Evolutionary conservation across 2,888 invertebrate genomes (phyloP).

Genomic region (Anagyrus pseudococci): DNA sequence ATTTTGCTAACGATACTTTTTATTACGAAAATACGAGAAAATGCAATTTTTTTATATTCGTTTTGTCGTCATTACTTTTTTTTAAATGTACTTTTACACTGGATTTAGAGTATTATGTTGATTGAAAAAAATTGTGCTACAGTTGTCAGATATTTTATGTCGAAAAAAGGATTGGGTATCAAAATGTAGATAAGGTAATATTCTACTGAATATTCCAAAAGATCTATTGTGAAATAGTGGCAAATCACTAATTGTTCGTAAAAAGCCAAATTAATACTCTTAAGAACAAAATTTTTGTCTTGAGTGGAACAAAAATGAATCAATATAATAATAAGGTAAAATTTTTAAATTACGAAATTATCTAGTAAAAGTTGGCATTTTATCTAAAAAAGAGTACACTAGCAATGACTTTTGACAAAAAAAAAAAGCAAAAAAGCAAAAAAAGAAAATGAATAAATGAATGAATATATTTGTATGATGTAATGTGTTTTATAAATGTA

Average conservation of each 20-base stretch:
- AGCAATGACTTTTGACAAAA: conserved; percentile 24
- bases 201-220: conserved; percentile 25
- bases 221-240: conserved; percentile 31
- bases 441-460: too few species aligned
- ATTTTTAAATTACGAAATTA: conserved; percentile 31
- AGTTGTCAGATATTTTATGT: conserved; percentile 31
- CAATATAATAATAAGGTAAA: conserved; percentile 14
- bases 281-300: background rate
- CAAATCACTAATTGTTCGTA: conserved; percentile 26
- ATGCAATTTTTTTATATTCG: conserved; percentile 29
- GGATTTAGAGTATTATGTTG: conserved; percentile 14
- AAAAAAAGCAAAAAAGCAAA: conserved; percentile 21
- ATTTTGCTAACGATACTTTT: conserved; percentile 25
- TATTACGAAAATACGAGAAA: conserved; percentile 31
- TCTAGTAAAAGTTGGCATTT: conserved; percentile 26
- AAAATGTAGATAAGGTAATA: conserved; percentile 30
- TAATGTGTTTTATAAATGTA: conserved; percentile 33
- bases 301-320: background rate
- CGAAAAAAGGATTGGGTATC: conserved; percentile 30
- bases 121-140: conserved; percentile 34
- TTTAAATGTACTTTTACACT: conserved; percentile 32
- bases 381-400: conserved; percentile 26
- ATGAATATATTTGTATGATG: conserved; percentile 28
- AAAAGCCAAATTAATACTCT: background rate
- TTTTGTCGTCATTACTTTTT: conserved; percentile 28